phyloP scores from a whole-genome alignment of 2,797 vertebrate genomes.

The Acrocephalus scirpaceus region DNA sequence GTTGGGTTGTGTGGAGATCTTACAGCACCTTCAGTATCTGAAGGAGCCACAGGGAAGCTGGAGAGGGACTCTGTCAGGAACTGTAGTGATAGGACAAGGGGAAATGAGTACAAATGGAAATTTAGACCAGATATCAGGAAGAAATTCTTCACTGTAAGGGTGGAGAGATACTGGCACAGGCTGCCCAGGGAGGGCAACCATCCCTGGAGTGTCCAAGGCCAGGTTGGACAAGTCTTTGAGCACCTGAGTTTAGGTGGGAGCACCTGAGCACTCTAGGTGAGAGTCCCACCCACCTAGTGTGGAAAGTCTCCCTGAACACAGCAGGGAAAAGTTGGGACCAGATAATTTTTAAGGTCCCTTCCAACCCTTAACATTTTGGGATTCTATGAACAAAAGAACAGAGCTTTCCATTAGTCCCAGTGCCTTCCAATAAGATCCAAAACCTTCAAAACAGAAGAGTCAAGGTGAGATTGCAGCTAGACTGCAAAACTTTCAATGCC shows the following conservation, averaged over 20 bases:
- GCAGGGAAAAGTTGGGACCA: neutral
- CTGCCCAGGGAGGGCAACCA: neutral
- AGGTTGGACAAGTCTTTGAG: neutral
- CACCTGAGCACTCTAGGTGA: too few species aligned
- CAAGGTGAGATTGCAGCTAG: neutral
- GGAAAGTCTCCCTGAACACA: neutral
- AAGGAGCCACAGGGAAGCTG: neutral
- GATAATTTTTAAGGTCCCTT: neutral
- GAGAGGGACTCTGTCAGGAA: neutral
- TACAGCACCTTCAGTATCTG: neutral
- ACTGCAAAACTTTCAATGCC: neutral
- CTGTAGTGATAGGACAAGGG: neutral
- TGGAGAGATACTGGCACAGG: neutral
- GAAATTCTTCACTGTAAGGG: neutral
- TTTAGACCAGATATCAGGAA: neutral
- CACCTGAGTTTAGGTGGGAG: too few species aligned
- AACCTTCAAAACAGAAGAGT: neutral
- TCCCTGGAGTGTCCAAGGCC: neutral
- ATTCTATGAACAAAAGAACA: neutral
- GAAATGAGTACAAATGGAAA: neutral
- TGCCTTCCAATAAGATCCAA: neutral
- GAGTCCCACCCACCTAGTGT: too few species aligned
- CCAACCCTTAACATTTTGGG: neutral
- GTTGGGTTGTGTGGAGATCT: neutral
- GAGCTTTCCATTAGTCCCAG: neutral